Conservation (phyloP, 2,888 invertebrate species). For the Plagodis pulveraria region DNA sequence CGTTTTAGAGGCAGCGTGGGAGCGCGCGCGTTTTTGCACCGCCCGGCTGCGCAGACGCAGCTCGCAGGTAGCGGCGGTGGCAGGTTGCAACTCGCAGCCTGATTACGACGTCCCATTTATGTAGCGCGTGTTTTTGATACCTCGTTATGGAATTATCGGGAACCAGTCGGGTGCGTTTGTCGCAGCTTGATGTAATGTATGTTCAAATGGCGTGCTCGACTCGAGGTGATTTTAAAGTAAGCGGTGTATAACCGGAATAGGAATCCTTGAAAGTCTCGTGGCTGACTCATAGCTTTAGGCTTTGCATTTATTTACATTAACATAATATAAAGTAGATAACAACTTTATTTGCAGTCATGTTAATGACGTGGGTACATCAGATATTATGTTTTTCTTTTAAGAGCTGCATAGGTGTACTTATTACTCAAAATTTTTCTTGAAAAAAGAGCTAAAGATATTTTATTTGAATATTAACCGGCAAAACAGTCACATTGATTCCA, state of each 20-base stretch:
- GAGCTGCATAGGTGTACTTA: too few species aligned
- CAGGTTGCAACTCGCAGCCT: conserved; percentile 29
- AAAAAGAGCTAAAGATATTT: too few species aligned
- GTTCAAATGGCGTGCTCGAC: not conserved
- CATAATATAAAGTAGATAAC: too few species aligned
- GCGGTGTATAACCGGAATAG: not conserved
- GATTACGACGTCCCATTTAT: conserved; percentile 44
- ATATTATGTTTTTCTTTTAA: too few species aligned
- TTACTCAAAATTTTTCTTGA: too few species aligned
- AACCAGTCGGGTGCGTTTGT: conserved; percentile 25
- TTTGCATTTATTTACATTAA: too few species aligned
- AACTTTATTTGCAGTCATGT: too few species aligned
- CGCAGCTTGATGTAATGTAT: conserved; percentile 10
- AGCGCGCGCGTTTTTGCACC: conserved; percentile 73
- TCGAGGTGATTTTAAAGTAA: not conserved
- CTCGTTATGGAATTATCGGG: conserved; percentile 31
- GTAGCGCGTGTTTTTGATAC: conserved; percentile 29
- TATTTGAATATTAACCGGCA: too few species aligned
- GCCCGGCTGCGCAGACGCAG: conserved; percentile 37
- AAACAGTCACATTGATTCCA: too few species aligned
- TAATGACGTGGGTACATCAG: too few species aligned
- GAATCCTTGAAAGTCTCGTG: conserved; percentile 4
- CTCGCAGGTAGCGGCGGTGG: conserved; percentile 46
- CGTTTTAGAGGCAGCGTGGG: conserved; percentile 62
- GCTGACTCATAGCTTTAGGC: not conserved